Evolutionary conservation across 2,113 vertebrate species (phyloP).

Genomic region (Diphyllodes magnificus): DNA sequence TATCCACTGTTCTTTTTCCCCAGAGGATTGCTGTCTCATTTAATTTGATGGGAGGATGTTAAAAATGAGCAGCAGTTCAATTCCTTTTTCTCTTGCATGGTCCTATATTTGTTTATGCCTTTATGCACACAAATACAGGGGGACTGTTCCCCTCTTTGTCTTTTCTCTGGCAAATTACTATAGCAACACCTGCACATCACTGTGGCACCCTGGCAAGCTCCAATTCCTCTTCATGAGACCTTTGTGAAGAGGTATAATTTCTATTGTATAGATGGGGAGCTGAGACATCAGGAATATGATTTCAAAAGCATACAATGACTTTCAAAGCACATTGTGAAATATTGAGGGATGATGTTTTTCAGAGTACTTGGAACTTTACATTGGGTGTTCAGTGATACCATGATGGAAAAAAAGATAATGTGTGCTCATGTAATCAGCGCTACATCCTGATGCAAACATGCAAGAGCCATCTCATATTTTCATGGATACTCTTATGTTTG

Average conservation of each 20-base stretch:
- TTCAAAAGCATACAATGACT: not conserved
- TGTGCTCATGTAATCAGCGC: not conserved
- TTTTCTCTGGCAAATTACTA: not conserved
- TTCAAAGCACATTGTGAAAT: not conserved
- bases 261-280: not conserved
- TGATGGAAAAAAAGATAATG: not conserved
- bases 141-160: not conserved
- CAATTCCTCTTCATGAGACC: not conserved
- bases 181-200: not conserved
- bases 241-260: not conserved
- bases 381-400: not conserved
- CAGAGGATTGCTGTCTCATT: not conserved
- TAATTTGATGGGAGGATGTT: not conserved
- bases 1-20: not conserved
- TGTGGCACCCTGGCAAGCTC: not conserved
- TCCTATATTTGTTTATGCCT: not conserved
- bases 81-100: not conserved
- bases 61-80: not conserved
- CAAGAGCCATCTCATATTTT: not conserved
- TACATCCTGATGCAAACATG: not conserved
- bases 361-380: not conserved
- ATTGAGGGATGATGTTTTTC: not conserved
- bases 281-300: not conserved
- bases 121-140: not conserved
- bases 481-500: not conserved